Percentiles rank a stretch among this genome's conserved stretches.
These are phyloP conservation scores for Itoplectis maculator DNA, from an alignment of 2,888 invertebrate genomes.

Conservation along the genomic window DNA sequence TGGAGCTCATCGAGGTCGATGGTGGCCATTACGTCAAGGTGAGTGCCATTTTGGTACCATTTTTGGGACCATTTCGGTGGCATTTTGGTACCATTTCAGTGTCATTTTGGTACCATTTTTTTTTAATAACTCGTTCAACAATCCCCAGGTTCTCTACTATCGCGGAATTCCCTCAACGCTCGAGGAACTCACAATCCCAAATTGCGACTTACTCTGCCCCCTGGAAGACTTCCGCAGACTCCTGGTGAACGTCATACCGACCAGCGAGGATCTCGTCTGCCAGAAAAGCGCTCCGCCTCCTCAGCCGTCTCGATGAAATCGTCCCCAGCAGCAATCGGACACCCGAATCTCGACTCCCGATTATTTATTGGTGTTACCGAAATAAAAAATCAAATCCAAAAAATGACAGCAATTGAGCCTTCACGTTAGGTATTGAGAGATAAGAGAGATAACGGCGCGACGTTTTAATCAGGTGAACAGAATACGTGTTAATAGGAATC, in stretches of 20 bases:
- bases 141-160: conserved; percentile 85
- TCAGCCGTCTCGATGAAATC: neutral
- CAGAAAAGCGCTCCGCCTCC: conserved; percentile 4
- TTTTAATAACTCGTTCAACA: neutral
- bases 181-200: conserved; percentile 83
- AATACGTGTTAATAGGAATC: too few relatives aligned
- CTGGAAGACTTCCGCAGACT: conserved; percentile 85
- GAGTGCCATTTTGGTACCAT: conserved; percentile 22
- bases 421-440: too few relatives aligned
- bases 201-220: conserved; percentile 85
- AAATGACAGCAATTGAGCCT: too few relatives aligned
- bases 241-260: conserved; percentile 77
- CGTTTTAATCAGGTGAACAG: too few relatives aligned
- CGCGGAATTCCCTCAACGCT: conserved; percentile 83
- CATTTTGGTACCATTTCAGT: conserved; percentile 27
- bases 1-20: conserved; percentile 85
- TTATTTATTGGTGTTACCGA: neutral
- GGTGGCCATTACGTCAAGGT: conserved; percentile 85
- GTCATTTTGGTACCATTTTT: conserved; percentile 31
- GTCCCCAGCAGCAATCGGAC: neutral
- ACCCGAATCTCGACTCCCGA: neutral
- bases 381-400: too few relatives aligned
- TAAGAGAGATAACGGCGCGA: too few relatives aligned
- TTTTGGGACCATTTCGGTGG: too few relatives aligned
- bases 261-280: conserved; percentile 53